Evolutionary conservation across 2,888 invertebrate genomes (phyloP).

Genomic region (Erpobdella octoculata): DNA sequence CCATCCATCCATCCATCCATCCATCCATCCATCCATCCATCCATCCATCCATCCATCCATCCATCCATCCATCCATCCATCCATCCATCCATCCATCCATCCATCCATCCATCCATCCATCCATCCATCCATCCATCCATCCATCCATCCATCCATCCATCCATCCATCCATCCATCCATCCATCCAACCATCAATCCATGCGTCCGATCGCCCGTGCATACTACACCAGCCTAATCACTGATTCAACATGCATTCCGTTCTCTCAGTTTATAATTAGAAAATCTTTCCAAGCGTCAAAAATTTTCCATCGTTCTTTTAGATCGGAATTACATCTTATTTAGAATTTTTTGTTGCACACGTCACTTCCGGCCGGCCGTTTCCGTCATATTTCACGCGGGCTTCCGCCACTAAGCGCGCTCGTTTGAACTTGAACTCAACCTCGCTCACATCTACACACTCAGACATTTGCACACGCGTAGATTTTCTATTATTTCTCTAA

Average conservation of each 20-base stretch:
- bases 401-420: too few species aligned
- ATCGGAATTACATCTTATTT: neutral
- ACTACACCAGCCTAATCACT: neutral
- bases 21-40: neutral
- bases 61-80: neutral
- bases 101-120: neutral
- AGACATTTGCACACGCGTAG: too few species aligned
- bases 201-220: neutral
- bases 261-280: neutral
- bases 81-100: neutral
- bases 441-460: too few species aligned
- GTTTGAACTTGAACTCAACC: too few species aligned
- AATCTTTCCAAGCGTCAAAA: neutral
- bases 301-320: neutral
- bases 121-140: neutral
- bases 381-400: neutral
- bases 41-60: neutral
- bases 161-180: neutral
- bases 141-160: neutral
- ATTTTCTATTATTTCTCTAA: too few species aligned
- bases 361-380: neutral
- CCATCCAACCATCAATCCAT: neutral
- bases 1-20: neutral
- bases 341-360: neutral
- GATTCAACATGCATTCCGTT: neutral